Evolutionary conservation across 2,797 vertebrate genomes (phyloP).

Genomic region (Sebastes minor): DNA sequence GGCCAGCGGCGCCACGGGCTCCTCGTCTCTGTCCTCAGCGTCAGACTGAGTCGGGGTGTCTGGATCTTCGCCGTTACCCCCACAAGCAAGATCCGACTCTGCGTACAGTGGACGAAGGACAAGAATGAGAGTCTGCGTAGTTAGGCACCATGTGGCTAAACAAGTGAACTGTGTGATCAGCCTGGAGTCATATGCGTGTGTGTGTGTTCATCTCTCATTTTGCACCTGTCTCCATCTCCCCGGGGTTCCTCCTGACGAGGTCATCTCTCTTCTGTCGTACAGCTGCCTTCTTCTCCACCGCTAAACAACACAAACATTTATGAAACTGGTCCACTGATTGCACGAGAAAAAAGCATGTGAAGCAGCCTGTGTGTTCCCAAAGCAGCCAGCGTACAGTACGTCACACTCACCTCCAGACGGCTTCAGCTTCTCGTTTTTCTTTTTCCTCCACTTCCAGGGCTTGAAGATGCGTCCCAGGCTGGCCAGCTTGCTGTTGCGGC

Average conservation of each 20-base stretch:
- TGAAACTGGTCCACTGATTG: not conserved
- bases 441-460: slow-evolving; percentile 99
- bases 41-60: slow-evolving; percentile 77
- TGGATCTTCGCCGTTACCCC: slow-evolving; percentile 67
- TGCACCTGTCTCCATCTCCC: slow-evolving; percentile 87
- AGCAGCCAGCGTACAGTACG: too few species aligned
- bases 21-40: slow-evolving; percentile 74
- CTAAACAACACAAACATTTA: slow-evolving; percentile 71
- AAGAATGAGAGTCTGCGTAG: slow-evolving; percentile 8
- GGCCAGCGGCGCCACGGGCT: slow-evolving; percentile 73
- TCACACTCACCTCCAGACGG: slow-evolving; percentile 84
- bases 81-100: slow-evolving; percentile 79
- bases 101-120: not conserved
- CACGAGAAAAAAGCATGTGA: not conserved
- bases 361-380: not conserved
- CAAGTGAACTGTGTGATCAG: slow-evolving; percentile 19
- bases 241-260: slow-evolving; percentile 85
- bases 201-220: not conserved
- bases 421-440: slow-evolving; percentile 96
- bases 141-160: slow-evolving; percentile 21
- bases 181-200: slow-evolving; percentile 6
- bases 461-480: slow-evolving; percentile 97
- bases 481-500: slow-evolving; percentile 95
- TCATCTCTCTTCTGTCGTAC: slow-evolving; percentile 87
- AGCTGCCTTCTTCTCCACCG: slow-evolving; percentile 90